phyloP scores from a whole-genome alignment of 1,140 invertebrate species.

The Callitettix versicolor region DNA sequence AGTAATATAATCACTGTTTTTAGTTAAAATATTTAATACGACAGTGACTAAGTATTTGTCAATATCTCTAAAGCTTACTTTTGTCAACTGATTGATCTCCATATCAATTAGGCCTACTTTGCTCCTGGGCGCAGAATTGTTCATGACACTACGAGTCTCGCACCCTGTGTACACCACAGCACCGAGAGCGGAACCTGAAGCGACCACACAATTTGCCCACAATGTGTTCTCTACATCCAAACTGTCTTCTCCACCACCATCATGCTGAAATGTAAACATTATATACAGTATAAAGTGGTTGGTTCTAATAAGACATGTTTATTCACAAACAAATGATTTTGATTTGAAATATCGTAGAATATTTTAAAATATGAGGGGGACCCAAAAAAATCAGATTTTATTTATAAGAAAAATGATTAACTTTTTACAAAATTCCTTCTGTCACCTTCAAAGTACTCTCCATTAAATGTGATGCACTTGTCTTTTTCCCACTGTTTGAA shows the following conservation, averaged over 20 bases:
- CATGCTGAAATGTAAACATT: slow-evolving; percentile 37
- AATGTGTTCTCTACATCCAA: slow-evolving; percentile 93
- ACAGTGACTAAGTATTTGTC: too few species aligned
- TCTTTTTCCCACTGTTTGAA: too few species aligned
- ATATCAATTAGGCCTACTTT: slow-evolving; percentile 92
- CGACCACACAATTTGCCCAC: slow-evolving; percentile 97
- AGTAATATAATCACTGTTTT: too few species aligned
- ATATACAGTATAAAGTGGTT: too few species aligned
- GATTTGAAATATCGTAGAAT: too few species aligned
- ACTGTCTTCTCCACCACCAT: slow-evolving; percentile 56
- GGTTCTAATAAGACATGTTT: too few species aligned
- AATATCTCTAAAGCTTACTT: slow-evolving; percentile 47
- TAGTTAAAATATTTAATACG: too few species aligned
- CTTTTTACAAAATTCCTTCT: too few species aligned
- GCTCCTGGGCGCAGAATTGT: slow-evolving; percentile 88
- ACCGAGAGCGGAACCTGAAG: slow-evolving; percentile 89
- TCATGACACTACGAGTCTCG: slow-evolving; percentile 96
- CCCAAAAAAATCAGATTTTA: not conserved
- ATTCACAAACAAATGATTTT: too few species aligned
- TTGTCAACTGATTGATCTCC: slow-evolving; percentile 92
- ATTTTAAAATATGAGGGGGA: too few species aligned
- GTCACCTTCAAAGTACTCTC: too few species aligned
- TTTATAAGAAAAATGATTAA: not conserved
- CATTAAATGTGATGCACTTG: too few species aligned
- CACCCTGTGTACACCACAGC: slow-evolving; percentile 94